Conservation (phyloP, 2,888 invertebrate genomes). For the Aproaerema taeniolella region DNA sequence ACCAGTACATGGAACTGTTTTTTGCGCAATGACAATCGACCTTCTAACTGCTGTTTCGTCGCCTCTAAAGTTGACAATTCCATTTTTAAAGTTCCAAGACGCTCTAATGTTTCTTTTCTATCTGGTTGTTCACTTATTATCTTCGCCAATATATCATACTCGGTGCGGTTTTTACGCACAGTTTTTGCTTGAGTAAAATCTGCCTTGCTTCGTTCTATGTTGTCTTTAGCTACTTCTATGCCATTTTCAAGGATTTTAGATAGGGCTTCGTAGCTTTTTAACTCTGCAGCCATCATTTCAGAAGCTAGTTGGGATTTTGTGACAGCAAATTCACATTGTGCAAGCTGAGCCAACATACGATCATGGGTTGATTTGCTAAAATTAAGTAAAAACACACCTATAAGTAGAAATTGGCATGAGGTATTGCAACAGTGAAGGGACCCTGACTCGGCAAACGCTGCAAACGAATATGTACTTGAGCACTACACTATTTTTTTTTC, state of each 20-base stretch:
- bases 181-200: constrained; percentile 90
- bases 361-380: constrained; percentile 84
- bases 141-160: constrained; percentile 95
- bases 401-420: neutral
- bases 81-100: constrained; percentile 82
- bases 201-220: constrained; percentile 89
- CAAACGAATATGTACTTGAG: too few relatives aligned
- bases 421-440: too few relatives aligned
- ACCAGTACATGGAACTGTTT: constrained; percentile 95
- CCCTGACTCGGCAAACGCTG: too few relatives aligned
- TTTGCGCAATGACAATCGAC: constrained; percentile 87
- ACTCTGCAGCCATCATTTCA: constrained; percentile 89
- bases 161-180: constrained; percentile 92
- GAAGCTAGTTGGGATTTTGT: constrained; percentile 88
- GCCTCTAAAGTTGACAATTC: constrained; percentile 84
- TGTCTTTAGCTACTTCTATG: constrained; percentile 87
- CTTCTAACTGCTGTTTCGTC: constrained; percentile 84
- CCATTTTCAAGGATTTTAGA: constrained; percentile 86
- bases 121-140: constrained; percentile 94
- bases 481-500: neutral
- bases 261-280: constrained; percentile 87
- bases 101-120: constrained; percentile 85
- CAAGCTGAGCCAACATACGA: constrained; percentile 87
- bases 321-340: constrained; percentile 92
- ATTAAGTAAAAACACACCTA: constrained; percentile 16